A percentile compares a stretch with the other conserved stretches of the same genome.
Evolutionary conservation across 2,888 invertebrate species (phyloP).

Genomic region (Omphaloscelis lunosa): DNA sequence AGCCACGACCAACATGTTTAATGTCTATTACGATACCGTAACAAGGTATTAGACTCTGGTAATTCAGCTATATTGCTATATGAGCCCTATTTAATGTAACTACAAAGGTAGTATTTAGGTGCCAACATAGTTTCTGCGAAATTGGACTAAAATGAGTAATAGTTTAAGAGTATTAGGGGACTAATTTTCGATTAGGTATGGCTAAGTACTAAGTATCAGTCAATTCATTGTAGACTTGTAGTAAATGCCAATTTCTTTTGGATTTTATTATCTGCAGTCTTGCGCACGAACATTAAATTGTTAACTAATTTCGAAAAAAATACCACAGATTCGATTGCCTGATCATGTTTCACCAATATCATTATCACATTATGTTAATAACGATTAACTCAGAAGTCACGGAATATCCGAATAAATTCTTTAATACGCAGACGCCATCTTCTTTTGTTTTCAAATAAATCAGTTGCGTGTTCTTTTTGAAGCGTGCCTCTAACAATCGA

Average conservation of each 20-base stretch:
- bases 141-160: slow-evolving; percentile 28
- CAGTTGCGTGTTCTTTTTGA: slow-evolving; percentile 73
- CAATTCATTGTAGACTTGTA: no score
- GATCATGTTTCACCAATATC: slow-evolving; percentile 21
- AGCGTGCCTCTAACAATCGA: slow-evolving; percentile 78
- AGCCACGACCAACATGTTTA: slow-evolving; percentile 56
- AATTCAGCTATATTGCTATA: slow-evolving; percentile 43
- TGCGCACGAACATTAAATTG: not conserved
- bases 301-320: not conserved
- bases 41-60: slow-evolving; percentile 51
- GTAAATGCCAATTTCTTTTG: not conserved
- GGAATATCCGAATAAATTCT: slow-evolving; percentile 45
- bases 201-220: not conserved
- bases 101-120: slow-evolving; percentile 49
- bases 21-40: slow-evolving; percentile 58
- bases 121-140: slow-evolving; percentile 38
- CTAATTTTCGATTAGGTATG: slow-evolving; percentile 13
- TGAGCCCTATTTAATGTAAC: slow-evolving; percentile 30
- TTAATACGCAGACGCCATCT: slow-evolving; percentile 52
- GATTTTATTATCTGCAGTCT: not conserved
- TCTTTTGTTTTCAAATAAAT: slow-evolving; percentile 56
- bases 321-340: not conserved
- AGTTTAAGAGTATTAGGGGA: slow-evolving; percentile 12
- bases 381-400: slow-evolving; percentile 46
- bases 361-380: slow-evolving; percentile 50